Percentiles rank a stretch among this genome's conserved stretches.
phyloP scores from a whole-genome alignment of 2,113 vertebrate species.

The Pseudorectes ferrugineus region DNA sequence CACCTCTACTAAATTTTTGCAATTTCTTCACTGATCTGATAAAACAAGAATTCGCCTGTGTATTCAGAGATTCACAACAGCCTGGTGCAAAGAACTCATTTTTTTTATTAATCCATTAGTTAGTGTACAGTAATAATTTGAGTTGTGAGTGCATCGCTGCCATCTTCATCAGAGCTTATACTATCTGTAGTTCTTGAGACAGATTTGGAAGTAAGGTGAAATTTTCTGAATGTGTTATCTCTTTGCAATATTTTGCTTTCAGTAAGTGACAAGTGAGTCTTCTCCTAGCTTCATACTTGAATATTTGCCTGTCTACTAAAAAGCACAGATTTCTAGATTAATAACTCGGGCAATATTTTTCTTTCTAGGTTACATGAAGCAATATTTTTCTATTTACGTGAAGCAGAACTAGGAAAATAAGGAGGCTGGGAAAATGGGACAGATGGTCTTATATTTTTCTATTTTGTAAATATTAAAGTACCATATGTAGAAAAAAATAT shows the following conservation, averaged over 20 bases:
- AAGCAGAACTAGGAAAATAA: background rate
- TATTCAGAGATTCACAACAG: background rate
- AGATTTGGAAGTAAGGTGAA: background rate
- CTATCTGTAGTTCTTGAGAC: conserved; percentile 15
- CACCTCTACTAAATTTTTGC: background rate
- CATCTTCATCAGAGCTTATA: background rate
- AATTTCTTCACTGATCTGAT: background rate
- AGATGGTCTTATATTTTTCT: background rate
- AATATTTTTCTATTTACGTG: background rate
- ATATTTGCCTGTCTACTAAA: background rate
- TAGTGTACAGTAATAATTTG: background rate
- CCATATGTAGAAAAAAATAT: background rate
- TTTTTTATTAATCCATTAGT: background rate
- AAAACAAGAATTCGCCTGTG: background rate
- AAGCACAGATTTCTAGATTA: background rate
- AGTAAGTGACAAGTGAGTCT: conserved; percentile 6
- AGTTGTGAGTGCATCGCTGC: background rate
- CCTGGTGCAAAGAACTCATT: background rate
- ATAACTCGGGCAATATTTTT: background rate
- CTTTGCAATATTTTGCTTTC: conserved; percentile 20
- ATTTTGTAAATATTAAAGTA: background rate
- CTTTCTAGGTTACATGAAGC: background rate
- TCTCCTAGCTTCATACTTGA: background rate
- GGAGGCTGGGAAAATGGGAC: background rate
- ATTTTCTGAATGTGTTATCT: background rate